A percentile compares a stretch with the other conserved stretches of the same genome.
These are phyloP conservation scores for Yoshiicerus persimilis DNA, from an alignment of 1,140 invertebrate genomes.

Conservation along the genomic window DNA sequence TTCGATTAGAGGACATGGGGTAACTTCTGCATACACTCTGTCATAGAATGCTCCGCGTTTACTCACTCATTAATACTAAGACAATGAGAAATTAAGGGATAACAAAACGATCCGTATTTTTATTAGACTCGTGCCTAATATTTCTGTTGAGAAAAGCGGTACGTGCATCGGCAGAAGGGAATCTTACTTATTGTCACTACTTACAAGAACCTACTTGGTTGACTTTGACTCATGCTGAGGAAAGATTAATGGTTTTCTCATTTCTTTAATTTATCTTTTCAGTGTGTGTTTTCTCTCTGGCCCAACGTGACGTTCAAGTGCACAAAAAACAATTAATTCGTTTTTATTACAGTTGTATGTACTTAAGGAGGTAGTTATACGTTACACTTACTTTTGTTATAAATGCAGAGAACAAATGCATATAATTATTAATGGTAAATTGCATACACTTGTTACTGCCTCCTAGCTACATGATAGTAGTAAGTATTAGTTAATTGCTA, in stretches of 20 bases:
- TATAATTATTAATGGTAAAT: not conserved
- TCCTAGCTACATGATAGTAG: no score
- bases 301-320: not conserved
- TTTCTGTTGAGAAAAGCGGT: not conserved
- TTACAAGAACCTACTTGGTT: not conserved
- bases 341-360: not conserved
- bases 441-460: not conserved
- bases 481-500: not conserved
- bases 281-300: not conserved
- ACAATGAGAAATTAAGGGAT: not conserved
- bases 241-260: not conserved
- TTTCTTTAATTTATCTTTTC: not conserved
- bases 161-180: not conserved
- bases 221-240: constrained; percentile 9
- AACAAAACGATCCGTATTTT: not conserved
- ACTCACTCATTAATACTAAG: not conserved
- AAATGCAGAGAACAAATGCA: not conserved
- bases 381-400: not conserved
- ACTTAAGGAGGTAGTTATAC: not conserved
- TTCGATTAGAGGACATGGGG: no score
- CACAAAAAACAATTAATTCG: not conserved
- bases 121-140: not conserved
- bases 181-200: not conserved
- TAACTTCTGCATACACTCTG: no score
- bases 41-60: not conserved